These are phyloP conservation scores for Creontiades dilutus DNA, from an alignment of 2,888 invertebrate species.

Conservation along the genomic window DNA sequence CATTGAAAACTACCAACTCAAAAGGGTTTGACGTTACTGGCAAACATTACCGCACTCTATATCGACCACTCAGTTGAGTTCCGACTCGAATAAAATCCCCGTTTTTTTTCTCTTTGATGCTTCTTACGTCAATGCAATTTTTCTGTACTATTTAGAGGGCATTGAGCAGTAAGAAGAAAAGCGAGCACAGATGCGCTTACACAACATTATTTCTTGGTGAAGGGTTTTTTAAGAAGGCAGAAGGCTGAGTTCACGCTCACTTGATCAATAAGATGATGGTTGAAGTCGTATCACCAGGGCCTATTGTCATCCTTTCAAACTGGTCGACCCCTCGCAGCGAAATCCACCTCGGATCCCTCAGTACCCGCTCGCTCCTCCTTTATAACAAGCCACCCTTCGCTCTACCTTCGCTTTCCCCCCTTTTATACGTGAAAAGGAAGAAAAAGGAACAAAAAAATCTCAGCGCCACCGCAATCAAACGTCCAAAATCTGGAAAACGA, in stretches of 20 bases:
- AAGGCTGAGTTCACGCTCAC: conserved; percentile 73
- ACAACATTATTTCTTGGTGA: conserved; percentile 69
- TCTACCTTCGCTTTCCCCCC: conserved; percentile 38
- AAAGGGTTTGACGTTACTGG: too few relatives aligned
- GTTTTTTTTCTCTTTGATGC: too few relatives aligned
- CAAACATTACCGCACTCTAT: too few relatives aligned
- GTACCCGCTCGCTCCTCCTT: conserved; percentile 1
- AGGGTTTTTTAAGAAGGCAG: conserved; percentile 64
- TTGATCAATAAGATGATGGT: conserved; percentile 74
- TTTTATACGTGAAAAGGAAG: neutral
- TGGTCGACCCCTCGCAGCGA: conserved; percentile 65
- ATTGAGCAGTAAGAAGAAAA: neutral
- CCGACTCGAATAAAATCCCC: too few relatives aligned
- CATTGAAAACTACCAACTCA: too few relatives aligned
- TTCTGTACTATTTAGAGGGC: neutral
- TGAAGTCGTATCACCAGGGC: conserved; percentile 65
- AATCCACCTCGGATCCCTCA: conserved; percentile 42
- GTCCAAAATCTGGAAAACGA: neutral
- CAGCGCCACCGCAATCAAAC: conserved; percentile 32
- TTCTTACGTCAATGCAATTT: too few relatives aligned
- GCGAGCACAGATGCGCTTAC: conserved; percentile 44
- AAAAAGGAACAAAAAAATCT: neutral
- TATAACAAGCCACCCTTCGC: conserved; percentile 21
- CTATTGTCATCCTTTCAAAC: conserved; percentile 57
- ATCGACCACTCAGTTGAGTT: too few relatives aligned